phyloP scores from a whole-genome alignment of 2,888 invertebrate species.

The Suillia variegata region DNA sequence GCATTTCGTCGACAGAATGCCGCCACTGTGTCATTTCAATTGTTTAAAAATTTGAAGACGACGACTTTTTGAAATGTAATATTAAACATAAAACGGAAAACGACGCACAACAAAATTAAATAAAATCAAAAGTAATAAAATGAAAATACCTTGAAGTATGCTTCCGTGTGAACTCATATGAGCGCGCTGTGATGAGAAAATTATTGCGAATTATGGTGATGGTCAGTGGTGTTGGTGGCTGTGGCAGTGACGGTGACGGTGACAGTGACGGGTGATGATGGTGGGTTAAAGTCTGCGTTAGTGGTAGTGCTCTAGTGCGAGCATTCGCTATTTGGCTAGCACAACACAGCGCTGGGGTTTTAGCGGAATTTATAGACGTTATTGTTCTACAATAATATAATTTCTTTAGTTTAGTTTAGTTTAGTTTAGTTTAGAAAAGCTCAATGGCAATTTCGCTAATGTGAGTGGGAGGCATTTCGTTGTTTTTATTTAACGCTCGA shows the following conservation, averaged over 20 bases:
- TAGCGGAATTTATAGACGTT: constrained; percentile 14
- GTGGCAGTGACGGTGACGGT: not conserved
- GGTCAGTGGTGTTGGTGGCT: constrained; percentile 20
- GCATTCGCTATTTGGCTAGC: constrained; percentile 11
- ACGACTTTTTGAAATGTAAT: not conserved
- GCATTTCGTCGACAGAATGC: constrained; percentile 14
- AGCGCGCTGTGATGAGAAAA: constrained; percentile 10
- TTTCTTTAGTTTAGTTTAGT: too few species aligned
- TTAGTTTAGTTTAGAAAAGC: not conserved
- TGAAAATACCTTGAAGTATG: constrained; percentile 17
- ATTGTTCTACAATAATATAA: constrained; percentile 12
- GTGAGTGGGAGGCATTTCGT: not conserved
- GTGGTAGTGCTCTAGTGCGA: too few species aligned
- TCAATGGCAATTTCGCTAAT: not conserved
- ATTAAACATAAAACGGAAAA: too few species aligned
- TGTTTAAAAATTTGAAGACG: constrained; percentile 3
- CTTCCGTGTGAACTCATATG: constrained; percentile 5
- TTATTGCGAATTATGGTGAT: constrained; percentile 23
- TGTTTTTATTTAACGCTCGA: too few species aligned
- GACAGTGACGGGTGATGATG: constrained; percentile 11
- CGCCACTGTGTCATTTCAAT: constrained; percentile 4
- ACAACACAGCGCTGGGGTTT: constrained; percentile 7
- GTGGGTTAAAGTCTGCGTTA: not conserved
- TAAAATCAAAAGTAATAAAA: constrained; percentile 6
- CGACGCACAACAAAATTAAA: not conserved